Evolutionary conservation across 2,888 invertebrate genomes (phyloP), one percentile per base, ranked within the genome.

Genomic region (Ormia ochracea): DNA sequence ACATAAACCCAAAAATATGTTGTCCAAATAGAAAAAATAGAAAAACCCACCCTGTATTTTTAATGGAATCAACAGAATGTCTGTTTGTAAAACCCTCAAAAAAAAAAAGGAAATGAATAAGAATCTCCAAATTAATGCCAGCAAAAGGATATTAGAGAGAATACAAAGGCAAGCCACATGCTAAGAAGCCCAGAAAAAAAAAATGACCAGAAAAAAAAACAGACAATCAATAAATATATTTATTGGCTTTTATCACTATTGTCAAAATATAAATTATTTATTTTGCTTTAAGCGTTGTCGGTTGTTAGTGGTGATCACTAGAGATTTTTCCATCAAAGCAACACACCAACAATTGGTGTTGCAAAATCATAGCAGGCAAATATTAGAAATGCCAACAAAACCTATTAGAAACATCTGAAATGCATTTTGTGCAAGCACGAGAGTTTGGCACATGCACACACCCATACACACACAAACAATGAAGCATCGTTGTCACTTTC

Each of bases 241-340:
- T 86, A 86, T 86, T 86, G 86, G 84, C 84, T 87, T 86, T 86
- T 87, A 86, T 84, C 86, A 84, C 85, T 84, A 83, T 82, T 79
- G 72, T 72, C 72, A 58, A 41, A 76, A 78, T 45, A 72, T 26
- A 50, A 50, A 50, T 50, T n/a, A 50, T 70, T 63, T 70, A 17
- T 54, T 61, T 76, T 76, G 65, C 52, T n/a, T 58, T 56, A 56
- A 26, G 38, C 19, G 17, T 50, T 54, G 52, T 10, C 26, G 7
- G 26, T 65, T 73, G 54, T 68, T 74, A 23, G 48, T 50, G 68
- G 41, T 73, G 68, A 26, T 65, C 33, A 28, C 28, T 14, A 17
- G 10, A 56, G 26, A 58, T 33, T 10, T 31, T 6, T 54, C 28
- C 43, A 56, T 50, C 69, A 19, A n/a, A 3, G n/a, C 23, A 56